phyloP scores from a whole-genome alignment of 2,888 invertebrate species.

The Polydesmus complanatus region DNA sequence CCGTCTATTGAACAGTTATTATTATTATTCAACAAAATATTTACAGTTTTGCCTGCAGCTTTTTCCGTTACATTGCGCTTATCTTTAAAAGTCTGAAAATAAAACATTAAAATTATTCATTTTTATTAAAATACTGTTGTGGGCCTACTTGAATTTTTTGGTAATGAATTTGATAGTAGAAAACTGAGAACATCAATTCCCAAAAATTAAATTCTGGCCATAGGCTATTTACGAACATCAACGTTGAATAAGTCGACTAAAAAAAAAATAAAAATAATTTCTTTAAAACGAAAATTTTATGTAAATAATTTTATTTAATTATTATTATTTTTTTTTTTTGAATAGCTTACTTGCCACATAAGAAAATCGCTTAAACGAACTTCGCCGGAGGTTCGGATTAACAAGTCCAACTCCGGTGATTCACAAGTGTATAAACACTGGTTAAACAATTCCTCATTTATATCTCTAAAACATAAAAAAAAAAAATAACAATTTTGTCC shows the following conservation, averaged over 20 bases:
- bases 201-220: slow-evolving; percentile 96
- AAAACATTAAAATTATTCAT: too few species aligned
- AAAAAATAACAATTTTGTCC: too few species aligned
- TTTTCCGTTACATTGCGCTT: too few species aligned
- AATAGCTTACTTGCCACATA: slow-evolving; percentile 89
- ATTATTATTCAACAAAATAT: too few species aligned
- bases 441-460: slow-evolving; percentile 60
- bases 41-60: too few species aligned
- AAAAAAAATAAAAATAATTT: not conserved
- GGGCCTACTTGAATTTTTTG: too few species aligned
- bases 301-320: too few species aligned
- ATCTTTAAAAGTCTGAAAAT: too few species aligned
- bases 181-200: slow-evolving; percentile 72
- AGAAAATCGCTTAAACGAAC: slow-evolving; percentile 84
- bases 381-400: slow-evolving; percentile 94
- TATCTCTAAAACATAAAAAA: slow-evolving; percentile 41
- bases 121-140: too few species aligned
- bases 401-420: slow-evolving; percentile 66
- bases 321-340: too few species aligned
- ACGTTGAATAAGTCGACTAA: slow-evolving; percentile 57
- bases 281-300: slow-evolving; percentile 1
- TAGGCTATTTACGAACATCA: slow-evolving; percentile 74
- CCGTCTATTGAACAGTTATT: too few species aligned
- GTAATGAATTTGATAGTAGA: slow-evolving; percentile 80
- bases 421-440: slow-evolving; percentile 60